Percentiles rank a stretch among this genome's conserved stretches.
phyloP scores from a whole-genome alignment of 2,888 invertebrate species.

The Pterobdella sp. region DNA sequence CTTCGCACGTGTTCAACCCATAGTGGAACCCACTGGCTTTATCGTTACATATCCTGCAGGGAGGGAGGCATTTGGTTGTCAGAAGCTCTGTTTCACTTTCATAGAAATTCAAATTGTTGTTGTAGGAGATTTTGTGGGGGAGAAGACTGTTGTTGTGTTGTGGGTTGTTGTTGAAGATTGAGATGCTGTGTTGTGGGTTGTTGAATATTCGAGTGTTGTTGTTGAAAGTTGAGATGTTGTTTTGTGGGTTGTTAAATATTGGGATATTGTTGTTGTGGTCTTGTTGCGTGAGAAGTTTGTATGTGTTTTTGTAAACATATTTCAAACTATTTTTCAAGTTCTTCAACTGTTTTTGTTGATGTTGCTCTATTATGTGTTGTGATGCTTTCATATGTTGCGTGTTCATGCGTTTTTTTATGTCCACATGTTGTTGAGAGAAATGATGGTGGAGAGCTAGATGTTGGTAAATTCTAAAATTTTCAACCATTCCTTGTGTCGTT shows the following conservation, averaged over 20 bases:
- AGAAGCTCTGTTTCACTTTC: background rate
- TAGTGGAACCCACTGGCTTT: slow-evolving; percentile 33
- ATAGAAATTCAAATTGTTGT: background rate
- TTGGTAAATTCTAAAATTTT: too few relatives aligned
- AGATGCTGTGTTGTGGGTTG: background rate
- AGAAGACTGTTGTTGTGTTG: background rate
- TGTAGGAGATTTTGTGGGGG: background rate
- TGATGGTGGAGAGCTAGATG: too few relatives aligned
- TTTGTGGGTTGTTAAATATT: too few relatives aligned
- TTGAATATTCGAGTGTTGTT: background rate
- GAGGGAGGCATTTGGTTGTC: slow-evolving; percentile 28
- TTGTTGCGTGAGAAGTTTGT: background rate
- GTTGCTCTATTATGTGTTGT: background rate
- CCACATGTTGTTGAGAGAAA: background rate
- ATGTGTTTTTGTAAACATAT: background rate
- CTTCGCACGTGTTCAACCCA: slow-evolving; percentile 34
- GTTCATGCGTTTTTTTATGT: background rate
- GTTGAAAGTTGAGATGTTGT: background rate
- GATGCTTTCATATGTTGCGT: background rate
- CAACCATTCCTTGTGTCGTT: too few relatives aligned
- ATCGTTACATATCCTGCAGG: slow-evolving; percentile 30
- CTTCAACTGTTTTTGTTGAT: background rate
- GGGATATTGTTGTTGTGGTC: background rate
- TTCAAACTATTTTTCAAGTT: background rate
- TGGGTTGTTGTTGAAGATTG: background rate